These are phyloP conservation scores for Clarias laeviceps DNA, from an alignment of 2,797 vertebrate genomes.

Conservation along the genomic window DNA sequence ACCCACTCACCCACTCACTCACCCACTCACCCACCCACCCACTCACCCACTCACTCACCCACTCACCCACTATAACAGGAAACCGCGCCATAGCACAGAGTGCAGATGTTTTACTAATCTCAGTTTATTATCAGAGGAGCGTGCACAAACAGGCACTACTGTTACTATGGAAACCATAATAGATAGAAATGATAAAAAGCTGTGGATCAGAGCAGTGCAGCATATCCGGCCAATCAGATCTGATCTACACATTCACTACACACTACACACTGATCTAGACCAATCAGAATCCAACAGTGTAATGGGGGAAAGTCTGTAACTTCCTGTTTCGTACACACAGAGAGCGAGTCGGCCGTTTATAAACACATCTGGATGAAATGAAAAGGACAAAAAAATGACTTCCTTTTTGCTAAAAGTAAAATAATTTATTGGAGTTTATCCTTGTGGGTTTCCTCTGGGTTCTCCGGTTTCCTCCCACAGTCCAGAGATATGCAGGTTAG, in stretches of 20 bases:
- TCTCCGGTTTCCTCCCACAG: too few relatives aligned
- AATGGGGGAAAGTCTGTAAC: neutral
- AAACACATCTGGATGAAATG: neutral
- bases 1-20: neutral
- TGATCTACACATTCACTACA: neutral
- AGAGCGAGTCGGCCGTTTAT: neutral
- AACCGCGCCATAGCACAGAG: neutral
- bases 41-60: too few relatives aligned
- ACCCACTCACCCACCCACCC: neutral
- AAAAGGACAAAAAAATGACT: neutral
- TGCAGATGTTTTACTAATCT: neutral
- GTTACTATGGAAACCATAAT: neutral
- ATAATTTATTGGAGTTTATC: slow-evolving; percentile 15
- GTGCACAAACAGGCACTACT: neutral
- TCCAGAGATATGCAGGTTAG: too few relatives aligned
- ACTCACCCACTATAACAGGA: neutral
- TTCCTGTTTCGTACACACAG: too few relatives aligned
- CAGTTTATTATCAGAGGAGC: neutral
- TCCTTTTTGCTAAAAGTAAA: neutral
- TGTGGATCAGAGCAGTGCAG: neutral
- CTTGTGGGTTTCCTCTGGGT: too few relatives aligned
- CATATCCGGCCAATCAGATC: neutral
- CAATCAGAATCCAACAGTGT: neutral
- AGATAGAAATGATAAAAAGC: neutral
- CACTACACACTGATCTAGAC: too few relatives aligned